These are phyloP conservation scores for Corythaixoides concolor DNA, from an alignment of 2,113 vertebrate genomes.

Conservation along the genomic window DNA sequence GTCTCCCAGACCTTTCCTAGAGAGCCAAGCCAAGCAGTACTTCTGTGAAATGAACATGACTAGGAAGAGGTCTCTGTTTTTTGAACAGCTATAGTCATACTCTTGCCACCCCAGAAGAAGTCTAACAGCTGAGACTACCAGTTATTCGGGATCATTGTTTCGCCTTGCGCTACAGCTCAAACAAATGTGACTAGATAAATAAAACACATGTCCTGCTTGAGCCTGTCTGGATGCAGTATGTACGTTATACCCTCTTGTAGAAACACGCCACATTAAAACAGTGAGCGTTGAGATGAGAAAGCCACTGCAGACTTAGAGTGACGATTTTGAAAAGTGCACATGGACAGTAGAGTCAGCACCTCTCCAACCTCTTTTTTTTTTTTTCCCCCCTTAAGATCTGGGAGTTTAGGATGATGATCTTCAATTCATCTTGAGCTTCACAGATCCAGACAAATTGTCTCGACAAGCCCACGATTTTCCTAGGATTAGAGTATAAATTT, in stretches of 20 bases:
- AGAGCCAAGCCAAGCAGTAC: neutral
- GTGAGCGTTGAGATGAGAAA: neutral
- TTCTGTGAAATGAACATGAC: fast-evolving
- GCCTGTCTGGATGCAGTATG: fast-evolving
- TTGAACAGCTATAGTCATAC: neutral
- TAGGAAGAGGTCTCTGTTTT: neutral
- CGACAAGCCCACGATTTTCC: neutral
- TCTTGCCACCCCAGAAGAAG: neutral
- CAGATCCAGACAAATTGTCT: neutral
- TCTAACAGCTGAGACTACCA: neutral
- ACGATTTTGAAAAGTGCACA: neutral
- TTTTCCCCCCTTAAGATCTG: neutral
- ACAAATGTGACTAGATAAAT: neutral
- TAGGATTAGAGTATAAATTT: neutral
- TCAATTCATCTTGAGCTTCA: neutral
- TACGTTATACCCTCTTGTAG: fast-evolving
- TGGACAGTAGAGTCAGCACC: neutral
- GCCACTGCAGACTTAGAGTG: neutral
- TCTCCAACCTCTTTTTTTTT: neutral
- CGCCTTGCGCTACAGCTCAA: neutral
- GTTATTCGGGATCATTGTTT: neutral
- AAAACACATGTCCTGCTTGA: neutral
- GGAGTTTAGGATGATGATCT: neutral
- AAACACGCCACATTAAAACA: neutral
- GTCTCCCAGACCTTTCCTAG: neutral